phyloP scores from a whole-genome alignment of 2,797 vertebrate species.

The Mus spretus region DNA sequence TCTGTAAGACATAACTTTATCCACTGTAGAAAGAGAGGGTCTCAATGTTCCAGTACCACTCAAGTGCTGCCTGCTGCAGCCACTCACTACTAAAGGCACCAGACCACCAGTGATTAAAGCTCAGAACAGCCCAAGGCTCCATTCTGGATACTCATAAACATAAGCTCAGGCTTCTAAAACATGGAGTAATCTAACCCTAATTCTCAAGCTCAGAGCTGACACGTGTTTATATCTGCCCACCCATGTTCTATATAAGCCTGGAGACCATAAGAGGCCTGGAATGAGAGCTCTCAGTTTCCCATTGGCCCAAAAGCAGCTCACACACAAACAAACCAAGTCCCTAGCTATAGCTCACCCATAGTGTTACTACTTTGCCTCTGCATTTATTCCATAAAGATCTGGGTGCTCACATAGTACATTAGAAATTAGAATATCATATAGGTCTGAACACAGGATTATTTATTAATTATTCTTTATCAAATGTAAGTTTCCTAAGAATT shows the following conservation, averaged over 20 bases:
- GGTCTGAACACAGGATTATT: not conserved
- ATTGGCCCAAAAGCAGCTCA: not conserved
- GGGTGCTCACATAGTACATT: not conserved
- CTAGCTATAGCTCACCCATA: no score
- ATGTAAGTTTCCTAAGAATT: not conserved
- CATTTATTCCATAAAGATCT: not conserved
- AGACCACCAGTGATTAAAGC: not conserved
- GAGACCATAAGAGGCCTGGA: no score
- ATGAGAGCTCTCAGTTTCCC: not conserved
- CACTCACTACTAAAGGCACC: not conserved
- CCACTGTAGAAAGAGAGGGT: not conserved
- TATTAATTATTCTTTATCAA: not conserved
- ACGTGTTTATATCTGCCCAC: not conserved
- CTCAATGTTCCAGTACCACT: not conserved
- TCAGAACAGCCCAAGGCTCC: not conserved
- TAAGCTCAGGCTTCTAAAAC: not conserved
- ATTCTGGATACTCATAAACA: not conserved
- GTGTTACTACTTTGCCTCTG: not conserved
- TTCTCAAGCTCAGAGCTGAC: not conserved
- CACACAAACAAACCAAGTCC: not conserved
- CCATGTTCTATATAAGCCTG: not conserved
- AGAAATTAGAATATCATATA: not conserved
- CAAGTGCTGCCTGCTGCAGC: not conserved
- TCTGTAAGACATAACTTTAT: not conserved
- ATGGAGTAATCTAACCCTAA: not conserved